Base-by-base conservation (phyloP, 2,113 vertebrate genomes). In the Ptychochromis oligacanthus region DNA sequence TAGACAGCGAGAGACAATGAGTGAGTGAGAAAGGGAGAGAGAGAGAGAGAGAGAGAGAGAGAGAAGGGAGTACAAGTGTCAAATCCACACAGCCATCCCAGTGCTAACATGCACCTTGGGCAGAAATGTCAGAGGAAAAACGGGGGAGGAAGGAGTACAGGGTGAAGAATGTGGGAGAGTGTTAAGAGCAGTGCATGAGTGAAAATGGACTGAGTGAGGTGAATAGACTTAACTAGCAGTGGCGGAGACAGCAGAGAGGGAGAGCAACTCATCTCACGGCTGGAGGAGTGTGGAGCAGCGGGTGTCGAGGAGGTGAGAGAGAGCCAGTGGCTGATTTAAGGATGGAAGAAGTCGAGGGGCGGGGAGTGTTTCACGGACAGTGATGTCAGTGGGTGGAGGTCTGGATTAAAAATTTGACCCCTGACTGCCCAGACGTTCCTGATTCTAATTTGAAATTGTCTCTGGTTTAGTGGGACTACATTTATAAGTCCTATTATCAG, bases 121-220 rank as follows among this genome's bases (percentile, higher is more conserved):
- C 61, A 84, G 82, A 87, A 26, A 88, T 88, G 83, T 87, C 87
- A 88, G 49, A 40, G 54, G 55, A 52, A 75, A 65, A 77, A 17
- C 0, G 18, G 22, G 18, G 31, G 77, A 82, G 80, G 60, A 28
- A 72, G 36, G 40, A 65, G 31, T 20, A 38, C 28, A 1, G 15
- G 77, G 52, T 55, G 86, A 82, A 59, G 58, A 81, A 56, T 79
- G 82, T 59, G 81, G 31, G 62, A 46, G 80, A 87, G 81, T n/a
- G 70, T 28, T 65, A 72, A 56, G 31, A 78, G 81, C 67, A 55
- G 61, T 0, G 18, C 56, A n/a, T 0, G 2, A 80, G 74, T 57
- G 80, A 59, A 77, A 77, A 64, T 65, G 85, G 46, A 85, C 14
- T 43, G 60, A 46, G 81, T 12, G 49, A 40, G 77, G 59, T 75